phyloP scores from a whole-genome alignment of 1,140 invertebrate genomes.

The Drosophila paulistorum region DNA sequence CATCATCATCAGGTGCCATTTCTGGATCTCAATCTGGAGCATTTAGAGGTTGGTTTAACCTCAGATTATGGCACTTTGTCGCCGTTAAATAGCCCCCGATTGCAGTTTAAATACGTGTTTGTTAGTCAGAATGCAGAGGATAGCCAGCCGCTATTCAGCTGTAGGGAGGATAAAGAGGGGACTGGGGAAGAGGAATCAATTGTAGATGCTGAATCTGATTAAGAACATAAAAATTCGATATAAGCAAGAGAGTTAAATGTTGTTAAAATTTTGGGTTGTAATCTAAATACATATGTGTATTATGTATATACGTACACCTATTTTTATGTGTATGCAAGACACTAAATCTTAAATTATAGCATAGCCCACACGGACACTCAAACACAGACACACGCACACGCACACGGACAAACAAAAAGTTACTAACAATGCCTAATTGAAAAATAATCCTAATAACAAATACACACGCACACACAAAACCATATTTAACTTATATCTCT shows the following conservation, averaged over 20 bases:
- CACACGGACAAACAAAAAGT: constrained; percentile 57
- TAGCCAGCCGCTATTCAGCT: constrained; percentile 52
- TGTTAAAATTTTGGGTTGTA: constrained; percentile 67
- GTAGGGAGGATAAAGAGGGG: constrained; percentile 15
- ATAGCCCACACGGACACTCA: constrained; percentile 26
- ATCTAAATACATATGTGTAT: constrained; percentile 48
- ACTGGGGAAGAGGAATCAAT: constrained; percentile 48
- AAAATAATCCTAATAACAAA: constrained; percentile 55
- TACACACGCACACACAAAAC: constrained; percentile 52
- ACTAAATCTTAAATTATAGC: constrained; percentile 56
- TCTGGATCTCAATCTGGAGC: constrained; percentile 56
- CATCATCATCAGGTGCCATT: constrained; percentile 10
- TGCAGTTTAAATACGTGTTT: constrained; percentile 49
- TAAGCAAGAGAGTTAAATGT: constrained; percentile 37
- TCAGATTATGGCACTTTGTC: constrained; percentile 68
- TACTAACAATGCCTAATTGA: constrained; percentile 57
- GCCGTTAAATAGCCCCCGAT: constrained; percentile 55
- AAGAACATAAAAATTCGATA: constrained; percentile 13
- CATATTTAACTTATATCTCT: constrained; percentile 83
- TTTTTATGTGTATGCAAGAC: constrained; percentile 60
- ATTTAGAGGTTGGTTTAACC: constrained; percentile 60
- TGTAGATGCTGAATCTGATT: constrained; percentile 70
- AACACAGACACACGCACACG: constrained; percentile 18
- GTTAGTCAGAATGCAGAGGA: constrained; percentile 41
- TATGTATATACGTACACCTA: constrained; percentile 43